These are phyloP conservation scores for Momotus momota DNA, from an alignment of 2,797 vertebrate genomes.

Conservation along the genomic window DNA sequence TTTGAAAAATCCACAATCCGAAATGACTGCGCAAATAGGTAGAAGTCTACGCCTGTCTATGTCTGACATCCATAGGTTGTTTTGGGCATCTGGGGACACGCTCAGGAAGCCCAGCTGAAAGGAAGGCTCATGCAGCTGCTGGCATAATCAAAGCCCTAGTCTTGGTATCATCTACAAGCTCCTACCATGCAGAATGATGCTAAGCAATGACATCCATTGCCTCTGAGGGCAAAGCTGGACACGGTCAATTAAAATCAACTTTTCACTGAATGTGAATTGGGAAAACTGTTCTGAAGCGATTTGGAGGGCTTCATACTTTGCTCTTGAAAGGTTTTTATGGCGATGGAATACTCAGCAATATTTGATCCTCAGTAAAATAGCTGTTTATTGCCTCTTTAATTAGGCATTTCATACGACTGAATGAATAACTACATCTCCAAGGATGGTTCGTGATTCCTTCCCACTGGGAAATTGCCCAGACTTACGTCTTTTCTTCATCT, in stretches of 20 bases:
- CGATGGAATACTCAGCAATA: constrained; percentile 45
- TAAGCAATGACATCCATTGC: neutral
- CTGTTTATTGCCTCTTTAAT: constrained; percentile 70
- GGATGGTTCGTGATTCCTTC: constrained; percentile 49
- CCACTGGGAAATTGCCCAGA: constrained; percentile 46
- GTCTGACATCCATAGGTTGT: neutral
- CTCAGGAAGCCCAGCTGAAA: neutral
- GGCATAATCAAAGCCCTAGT: neutral
- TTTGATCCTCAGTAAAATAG: constrained; percentile 53
- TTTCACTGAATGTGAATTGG: neutral
- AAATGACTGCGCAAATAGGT: neutral
- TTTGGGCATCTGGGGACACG: neutral
- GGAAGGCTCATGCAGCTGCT: neutral
- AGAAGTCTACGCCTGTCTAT: neutral
- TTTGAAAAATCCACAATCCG: neutral
- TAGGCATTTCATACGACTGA: constrained; percentile 63
- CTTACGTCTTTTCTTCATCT: constrained; percentile 30
- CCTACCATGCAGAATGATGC: neutral
- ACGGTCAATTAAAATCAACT: constrained; percentile 2
- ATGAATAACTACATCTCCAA: constrained; percentile 61
- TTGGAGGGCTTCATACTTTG: constrained; percentile 43
- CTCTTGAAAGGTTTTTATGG: constrained; percentile 52
- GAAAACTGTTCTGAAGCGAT: neutral
- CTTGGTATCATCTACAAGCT: neutral
- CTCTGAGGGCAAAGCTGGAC: constrained; percentile 7